Evolutionary conservation across 2,113 vertebrate species (phyloP).

Genomic region (Urocitellus parryii): DNA sequence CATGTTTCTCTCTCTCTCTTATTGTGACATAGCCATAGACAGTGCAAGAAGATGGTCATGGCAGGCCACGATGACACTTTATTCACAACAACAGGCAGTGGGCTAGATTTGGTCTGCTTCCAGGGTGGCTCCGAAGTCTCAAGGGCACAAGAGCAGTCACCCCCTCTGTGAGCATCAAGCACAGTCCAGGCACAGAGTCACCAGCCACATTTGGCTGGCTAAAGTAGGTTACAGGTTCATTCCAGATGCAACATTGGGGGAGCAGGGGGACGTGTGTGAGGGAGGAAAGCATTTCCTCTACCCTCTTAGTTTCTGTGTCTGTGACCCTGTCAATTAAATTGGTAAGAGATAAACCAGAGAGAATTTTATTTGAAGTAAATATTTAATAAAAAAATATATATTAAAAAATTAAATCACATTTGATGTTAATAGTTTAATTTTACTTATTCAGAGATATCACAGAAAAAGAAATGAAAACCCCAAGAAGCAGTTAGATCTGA

Average conservation of each 20-base stretch:
- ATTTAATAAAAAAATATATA: too few relatives aligned
- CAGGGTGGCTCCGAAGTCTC: not conserved
- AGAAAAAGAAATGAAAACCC: not conserved
- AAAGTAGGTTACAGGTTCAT: not conserved
- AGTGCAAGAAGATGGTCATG: fast-evolving
- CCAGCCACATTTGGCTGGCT: not conserved
- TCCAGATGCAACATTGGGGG: not conserved
- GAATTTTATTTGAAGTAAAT: not conserved
- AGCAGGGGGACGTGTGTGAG: not conserved
- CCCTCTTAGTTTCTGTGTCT: not conserved
- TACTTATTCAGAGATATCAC: not conserved
- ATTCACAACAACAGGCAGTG: not conserved
- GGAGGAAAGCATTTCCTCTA: not conserved
- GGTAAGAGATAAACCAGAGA: not conserved
- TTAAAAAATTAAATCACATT: not conserved
- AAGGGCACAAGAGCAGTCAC: not conserved
- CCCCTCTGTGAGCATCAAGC: too few relatives aligned
- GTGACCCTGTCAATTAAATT: not conserved
- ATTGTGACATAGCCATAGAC: not conserved
- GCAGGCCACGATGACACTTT: not conserved
- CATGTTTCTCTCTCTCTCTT: too few relatives aligned
- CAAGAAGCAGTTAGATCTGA: not conserved
- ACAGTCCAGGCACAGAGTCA: not conserved
- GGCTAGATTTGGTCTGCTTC: not conserved
- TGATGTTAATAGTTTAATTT: not conserved